Conservation (phyloP, 2,888 invertebrate species). For the Pollenia labialis region DNA sequence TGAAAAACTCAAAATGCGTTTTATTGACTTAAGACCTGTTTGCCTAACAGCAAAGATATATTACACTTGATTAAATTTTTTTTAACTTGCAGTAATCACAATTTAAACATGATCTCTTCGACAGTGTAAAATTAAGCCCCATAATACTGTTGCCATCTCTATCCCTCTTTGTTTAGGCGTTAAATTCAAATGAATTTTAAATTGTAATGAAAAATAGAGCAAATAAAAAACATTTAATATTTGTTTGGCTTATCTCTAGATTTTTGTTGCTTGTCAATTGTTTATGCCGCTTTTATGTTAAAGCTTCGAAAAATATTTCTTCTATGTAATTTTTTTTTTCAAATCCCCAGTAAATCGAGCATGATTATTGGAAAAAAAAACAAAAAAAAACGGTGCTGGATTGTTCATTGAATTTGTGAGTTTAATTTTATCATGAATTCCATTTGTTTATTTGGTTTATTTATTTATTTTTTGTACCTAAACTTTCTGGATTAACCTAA, state of each 20-base stretch:
- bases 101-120: background rate
- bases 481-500: slow-evolving; percentile 67
- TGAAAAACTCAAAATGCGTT: too few relatives aligned
- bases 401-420: background rate
- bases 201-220: too few relatives aligned
- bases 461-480: slow-evolving; percentile 49
- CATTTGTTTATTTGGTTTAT: slow-evolving; percentile 57
- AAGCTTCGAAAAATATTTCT: slow-evolving; percentile 6
- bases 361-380: background rate
- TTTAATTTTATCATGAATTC: slow-evolving; percentile 48
- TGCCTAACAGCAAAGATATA: too few relatives aligned
- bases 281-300: slow-evolving; percentile 43
- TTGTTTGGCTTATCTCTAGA: slow-evolving; percentile 56
- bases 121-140: background rate
- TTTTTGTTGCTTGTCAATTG: slow-evolving; percentile 54
- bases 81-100: too few relatives aligned
- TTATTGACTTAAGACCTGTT: too few relatives aligned
- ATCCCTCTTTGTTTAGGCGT: background rate
- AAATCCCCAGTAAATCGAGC: slow-evolving; percentile 16
- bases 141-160: background rate
- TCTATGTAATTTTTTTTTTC: background rate
- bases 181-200: background rate
- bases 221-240: slow-evolving; percentile 33
- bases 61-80: too few relatives aligned
- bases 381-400: too few relatives aligned